phyloP scores from a whole-genome alignment of 2,113 vertebrate genomes.

The Micronisus gabar region DNA sequence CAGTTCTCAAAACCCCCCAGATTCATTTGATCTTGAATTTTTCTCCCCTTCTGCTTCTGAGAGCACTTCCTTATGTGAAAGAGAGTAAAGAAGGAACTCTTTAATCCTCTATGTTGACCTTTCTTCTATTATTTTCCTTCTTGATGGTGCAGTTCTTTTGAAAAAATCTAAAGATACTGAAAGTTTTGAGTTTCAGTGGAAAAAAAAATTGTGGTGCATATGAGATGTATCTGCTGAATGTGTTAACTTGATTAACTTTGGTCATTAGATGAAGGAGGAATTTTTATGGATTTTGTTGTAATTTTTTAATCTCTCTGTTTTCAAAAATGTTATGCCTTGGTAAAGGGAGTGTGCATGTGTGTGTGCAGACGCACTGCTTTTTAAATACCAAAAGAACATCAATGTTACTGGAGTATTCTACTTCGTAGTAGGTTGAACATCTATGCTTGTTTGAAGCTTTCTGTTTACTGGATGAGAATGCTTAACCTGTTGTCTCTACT shows the following conservation, averaged over 20 bases:
- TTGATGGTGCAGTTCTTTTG: neutral
- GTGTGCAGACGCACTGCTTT: neutral
- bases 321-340: neutral
- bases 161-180: neutral
- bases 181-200: neutral
- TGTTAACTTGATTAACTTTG: neutral
- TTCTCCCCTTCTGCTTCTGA: neutral
- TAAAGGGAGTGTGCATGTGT: no score
- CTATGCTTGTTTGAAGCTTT: neutral
- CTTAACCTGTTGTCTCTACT: neutral
- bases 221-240: neutral
- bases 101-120: neutral
- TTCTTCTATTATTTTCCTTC: constrained; percentile 1
- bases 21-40: neutral
- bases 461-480: neutral
- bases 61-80: neutral
- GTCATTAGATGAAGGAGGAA: neutral
- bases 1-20: neutral
- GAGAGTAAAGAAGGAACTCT: neutral
- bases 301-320: neutral
- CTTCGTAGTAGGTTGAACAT: neutral
- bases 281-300: neutral
- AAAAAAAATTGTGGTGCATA: neutral
- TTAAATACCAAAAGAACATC: neutral
- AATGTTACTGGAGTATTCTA: neutral